Conservation (phyloP, 64 coral and sea anemone genomes). For the Montipora cactus region DNA sequence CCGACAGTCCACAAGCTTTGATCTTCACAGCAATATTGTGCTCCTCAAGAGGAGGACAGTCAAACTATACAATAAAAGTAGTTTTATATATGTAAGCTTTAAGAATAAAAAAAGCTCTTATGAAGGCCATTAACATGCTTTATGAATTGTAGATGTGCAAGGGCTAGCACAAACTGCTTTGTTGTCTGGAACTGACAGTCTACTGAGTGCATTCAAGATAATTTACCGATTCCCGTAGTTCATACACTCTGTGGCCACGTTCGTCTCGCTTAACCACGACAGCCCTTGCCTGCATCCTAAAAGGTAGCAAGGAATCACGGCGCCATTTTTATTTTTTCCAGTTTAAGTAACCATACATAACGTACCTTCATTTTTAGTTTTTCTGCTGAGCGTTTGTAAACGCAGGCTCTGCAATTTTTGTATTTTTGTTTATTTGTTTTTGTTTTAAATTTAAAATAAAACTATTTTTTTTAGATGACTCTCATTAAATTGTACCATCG, state of each 20-base stretch:
- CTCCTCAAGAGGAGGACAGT: slow-evolving; percentile 70
- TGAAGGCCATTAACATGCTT: not conserved
- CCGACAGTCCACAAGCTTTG: slow-evolving; percentile 91
- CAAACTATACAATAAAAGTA: slow-evolving; percentile 22
- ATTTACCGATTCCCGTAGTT: slow-evolving; percentile 76
- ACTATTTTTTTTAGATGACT: too few species aligned
- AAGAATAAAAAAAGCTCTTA: not conserved
- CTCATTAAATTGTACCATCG: too few species aligned
- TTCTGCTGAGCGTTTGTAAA: not conserved
- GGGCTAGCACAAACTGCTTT: too few species aligned
- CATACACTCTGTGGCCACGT: slow-evolving; percentile 63
- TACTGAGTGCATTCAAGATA: too few species aligned
- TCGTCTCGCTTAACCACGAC: slow-evolving; percentile 63
- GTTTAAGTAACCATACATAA: not conserved
- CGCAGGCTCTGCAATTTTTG: not conserved
- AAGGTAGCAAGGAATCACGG: not conserved
- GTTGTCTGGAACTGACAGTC: too few species aligned
- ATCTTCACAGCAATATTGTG: slow-evolving; percentile 80
- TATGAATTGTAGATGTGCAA: not conserved
- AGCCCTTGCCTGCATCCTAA: slow-evolving; percentile 74
- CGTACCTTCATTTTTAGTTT: not conserved
- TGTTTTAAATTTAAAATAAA: not conserved
- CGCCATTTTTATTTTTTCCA: not conserved
- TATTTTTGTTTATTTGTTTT: not conserved
- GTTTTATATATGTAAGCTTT: too few species aligned